These are phyloP conservation scores for Takifugu flavidus DNA, from an alignment of 2,113 vertebrate species.

Conservation along the genomic window DNA sequence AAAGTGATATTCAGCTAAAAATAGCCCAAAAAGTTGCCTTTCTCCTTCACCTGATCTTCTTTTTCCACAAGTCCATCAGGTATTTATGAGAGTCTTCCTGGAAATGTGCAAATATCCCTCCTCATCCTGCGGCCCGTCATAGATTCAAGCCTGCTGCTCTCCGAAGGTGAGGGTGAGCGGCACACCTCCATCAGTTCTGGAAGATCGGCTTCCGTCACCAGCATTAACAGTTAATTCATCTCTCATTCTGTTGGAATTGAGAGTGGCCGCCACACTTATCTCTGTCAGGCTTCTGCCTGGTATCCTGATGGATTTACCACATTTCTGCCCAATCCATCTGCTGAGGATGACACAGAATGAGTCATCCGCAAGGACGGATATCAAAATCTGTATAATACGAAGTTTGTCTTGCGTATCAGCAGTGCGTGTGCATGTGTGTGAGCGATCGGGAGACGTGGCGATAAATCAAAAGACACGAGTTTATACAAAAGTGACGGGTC, in stretches of 20 bases:
- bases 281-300: conserved; percentile 40
- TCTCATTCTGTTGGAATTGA: conserved; percentile 29
- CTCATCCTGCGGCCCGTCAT: conserved; percentile 38
- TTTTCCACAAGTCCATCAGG: conserved; percentile 25
- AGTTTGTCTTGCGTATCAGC: conserved; percentile 10
- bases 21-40: not conserved
- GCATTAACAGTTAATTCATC: conserved; percentile 61
- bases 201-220: conserved; percentile 16
- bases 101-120: conserved; percentile 34
- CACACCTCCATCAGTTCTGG: conserved; percentile 10
- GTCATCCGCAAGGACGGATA: conserved; percentile 45
- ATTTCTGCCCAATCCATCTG: conserved; percentile 62
- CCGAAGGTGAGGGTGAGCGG: conserved; percentile 13
- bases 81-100: conserved; percentile 47
- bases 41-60: not conserved
- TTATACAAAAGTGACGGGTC: not conserved
- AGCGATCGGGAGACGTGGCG: not conserved
- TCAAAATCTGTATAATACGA: conserved; percentile 35
- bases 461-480: no score
- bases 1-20: not conserved
- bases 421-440: conserved; percentile 11
- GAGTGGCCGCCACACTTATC: conserved; percentile 47
- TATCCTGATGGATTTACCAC: conserved; percentile 47
- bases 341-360: conserved; percentile 51
- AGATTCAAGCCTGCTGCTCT: conserved; percentile 43